A percentile compares a stretch with the other conserved stretches of the same genome.
These are phyloP conservation scores for Calcarius lapponicus DNA, from an alignment of 2,797 vertebrate genomes.

Conservation along the genomic window DNA sequence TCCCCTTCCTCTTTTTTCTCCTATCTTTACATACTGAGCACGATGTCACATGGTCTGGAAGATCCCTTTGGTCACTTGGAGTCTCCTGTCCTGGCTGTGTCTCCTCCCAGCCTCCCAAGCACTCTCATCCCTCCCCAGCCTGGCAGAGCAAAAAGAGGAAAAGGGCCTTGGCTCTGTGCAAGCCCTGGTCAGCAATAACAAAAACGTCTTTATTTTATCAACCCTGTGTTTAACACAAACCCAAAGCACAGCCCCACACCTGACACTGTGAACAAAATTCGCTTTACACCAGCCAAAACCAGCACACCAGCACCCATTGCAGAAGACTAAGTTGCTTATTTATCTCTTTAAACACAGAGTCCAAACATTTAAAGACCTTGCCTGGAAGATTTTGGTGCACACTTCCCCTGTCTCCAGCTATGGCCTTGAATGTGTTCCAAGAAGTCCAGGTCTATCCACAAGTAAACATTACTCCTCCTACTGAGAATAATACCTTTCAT, in stretches of 20 bases:
- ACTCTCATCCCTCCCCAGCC: too few relatives aligned
- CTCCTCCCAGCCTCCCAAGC: not conserved
- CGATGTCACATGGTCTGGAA: rapidly evolving
- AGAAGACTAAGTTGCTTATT: not conserved
- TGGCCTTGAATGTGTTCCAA: not conserved
- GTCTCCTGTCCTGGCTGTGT: not conserved
- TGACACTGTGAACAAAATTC: not conserved
- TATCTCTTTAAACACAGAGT: not conserved
- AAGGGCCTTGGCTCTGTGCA: not conserved
- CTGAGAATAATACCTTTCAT: not conserved
- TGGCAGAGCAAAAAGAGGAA: too few relatives aligned
- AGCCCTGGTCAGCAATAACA: not conserved
- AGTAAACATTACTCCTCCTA: not conserved
- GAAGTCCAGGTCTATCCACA: not conserved
- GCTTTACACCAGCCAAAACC: not conserved
- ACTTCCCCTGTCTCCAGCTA: not conserved
- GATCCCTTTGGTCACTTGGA: rapidly evolving
- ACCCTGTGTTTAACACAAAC: not conserved
- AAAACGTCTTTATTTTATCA: not conserved
- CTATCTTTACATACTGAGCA: rapidly evolving
- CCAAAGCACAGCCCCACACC: not conserved
- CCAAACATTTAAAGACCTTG: not conserved
- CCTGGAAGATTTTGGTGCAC: not conserved
- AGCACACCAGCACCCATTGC: not conserved
- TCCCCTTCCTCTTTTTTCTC: not conserved